These are phyloP conservation scores for Fratercula arctica DNA, from an alignment of 2,797 vertebrate genomes.

Conservation along the genomic window DNA sequence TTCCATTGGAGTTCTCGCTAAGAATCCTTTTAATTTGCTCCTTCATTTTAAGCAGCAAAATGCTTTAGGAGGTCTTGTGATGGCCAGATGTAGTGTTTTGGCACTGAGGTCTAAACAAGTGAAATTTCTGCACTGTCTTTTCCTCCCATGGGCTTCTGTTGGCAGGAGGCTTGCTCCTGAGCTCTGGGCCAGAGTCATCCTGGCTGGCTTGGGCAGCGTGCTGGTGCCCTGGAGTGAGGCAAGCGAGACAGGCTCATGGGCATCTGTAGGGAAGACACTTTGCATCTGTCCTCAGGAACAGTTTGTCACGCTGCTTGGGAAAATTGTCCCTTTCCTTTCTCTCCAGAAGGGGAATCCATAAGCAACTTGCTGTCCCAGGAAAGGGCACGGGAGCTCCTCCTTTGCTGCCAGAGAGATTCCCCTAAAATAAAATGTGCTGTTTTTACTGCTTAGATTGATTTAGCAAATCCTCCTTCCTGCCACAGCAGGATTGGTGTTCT, in stretches of 20 bases:
- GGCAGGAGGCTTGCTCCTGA: not conserved
- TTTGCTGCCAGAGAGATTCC: not conserved
- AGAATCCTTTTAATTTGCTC: not conserved
- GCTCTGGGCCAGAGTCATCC: not conserved
- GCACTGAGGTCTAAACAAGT: not conserved
- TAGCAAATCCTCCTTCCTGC: not conserved
- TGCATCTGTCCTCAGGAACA: not conserved
- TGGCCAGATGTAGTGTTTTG: not conserved
- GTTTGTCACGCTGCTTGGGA: not conserved
- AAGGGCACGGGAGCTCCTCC: not conserved
- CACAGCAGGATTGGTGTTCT: not conserved
- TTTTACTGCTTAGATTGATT: not conserved
- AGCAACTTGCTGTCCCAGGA: not conserved
- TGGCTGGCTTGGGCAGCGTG: not conserved
- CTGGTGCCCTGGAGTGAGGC: not conserved
- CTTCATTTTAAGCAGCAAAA: not conserved
- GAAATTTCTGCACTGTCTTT: not conserved
- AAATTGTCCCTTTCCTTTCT: not conserved
- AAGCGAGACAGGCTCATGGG: accelerated
- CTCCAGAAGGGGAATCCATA: not conserved
- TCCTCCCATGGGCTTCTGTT: not conserved
- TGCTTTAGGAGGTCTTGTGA: not conserved
- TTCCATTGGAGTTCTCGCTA: not conserved
- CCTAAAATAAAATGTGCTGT: not conserved
- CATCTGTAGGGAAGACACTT: not conserved